phyloP scores from a whole-genome alignment of 1,140 invertebrate genomes.

The Dreissena rostriformis region DNA sequence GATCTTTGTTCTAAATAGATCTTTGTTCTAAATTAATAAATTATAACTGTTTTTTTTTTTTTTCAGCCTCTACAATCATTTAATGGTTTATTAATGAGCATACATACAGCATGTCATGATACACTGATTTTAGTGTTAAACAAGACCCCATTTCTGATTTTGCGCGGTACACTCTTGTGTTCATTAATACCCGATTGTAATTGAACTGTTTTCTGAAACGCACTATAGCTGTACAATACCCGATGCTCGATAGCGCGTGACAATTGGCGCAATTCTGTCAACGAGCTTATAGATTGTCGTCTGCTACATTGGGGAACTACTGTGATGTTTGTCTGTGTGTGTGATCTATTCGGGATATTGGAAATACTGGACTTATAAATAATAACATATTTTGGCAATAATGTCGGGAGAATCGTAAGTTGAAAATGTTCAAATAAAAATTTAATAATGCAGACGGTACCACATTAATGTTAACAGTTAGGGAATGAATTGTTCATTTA shows the following conservation, averaged over 20 bases:
- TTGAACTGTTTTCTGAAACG: background rate
- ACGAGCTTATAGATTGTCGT: slow-evolving; percentile 25
- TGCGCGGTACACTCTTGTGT: too few relatives aligned
- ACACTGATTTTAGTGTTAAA: too few relatives aligned
- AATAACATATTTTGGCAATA: slow-evolving; percentile 1
- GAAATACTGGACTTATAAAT: background rate
- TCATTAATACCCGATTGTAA: too few relatives aligned
- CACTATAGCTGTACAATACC: slow-evolving; percentile 23
- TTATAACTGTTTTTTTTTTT: too few relatives aligned
- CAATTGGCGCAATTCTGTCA: slow-evolving; percentile 32
- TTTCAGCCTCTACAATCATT: too few relatives aligned
- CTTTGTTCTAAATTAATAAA: too few relatives aligned
- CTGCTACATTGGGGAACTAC: slow-evolving; percentile 20
- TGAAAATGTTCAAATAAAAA: slow-evolving; percentile 1
- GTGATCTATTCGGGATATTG: slow-evolving; percentile 3
- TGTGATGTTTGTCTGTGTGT: background rate
- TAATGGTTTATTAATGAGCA: too few relatives aligned
- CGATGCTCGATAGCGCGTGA: slow-evolving; percentile 16
- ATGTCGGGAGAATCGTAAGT: slow-evolving; percentile 70
- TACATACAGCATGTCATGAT: too few relatives aligned
- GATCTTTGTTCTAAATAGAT: too few relatives aligned
- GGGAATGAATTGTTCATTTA: too few relatives aligned
- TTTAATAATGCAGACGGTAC: background rate
- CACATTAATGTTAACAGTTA: too few relatives aligned
- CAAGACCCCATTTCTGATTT: too few relatives aligned